phyloP scores from a whole-genome alignment of 2,888 invertebrate species.

The Torymus texanus region DNA sequence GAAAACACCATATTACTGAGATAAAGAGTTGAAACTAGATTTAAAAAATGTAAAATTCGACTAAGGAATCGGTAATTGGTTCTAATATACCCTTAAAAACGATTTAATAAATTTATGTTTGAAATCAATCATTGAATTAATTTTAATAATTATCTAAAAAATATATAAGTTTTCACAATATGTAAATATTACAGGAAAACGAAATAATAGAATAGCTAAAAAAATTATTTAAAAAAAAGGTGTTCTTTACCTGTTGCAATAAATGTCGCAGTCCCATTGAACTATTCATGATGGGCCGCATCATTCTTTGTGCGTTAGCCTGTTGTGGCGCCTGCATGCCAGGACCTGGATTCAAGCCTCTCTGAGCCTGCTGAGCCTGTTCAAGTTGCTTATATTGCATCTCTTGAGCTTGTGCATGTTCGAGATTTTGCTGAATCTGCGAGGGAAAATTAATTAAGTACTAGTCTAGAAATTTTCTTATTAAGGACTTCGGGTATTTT shows the following conservation, averaged over 20 bases:
- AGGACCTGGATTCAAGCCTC: conserved; percentile 68
- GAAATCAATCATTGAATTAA: no score
- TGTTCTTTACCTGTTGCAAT: conserved; percentile 82
- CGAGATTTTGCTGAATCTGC: conserved; percentile 80
- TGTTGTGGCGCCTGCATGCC: conserved; percentile 73
- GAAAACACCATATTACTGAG: no score
- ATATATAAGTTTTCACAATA: no score
- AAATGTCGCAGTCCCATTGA: conserved; percentile 89
- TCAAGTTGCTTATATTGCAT: conserved; percentile 87
- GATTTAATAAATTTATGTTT: no score
- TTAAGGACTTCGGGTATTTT: conserved; percentile 6
- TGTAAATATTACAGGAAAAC: conserved; percentile 18
- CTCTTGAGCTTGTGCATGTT: conserved; percentile 87
- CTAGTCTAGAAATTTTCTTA: not conserved
- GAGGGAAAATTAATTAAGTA: conserved; percentile 9
- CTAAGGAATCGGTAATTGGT: no score
- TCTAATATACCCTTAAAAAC: no score
- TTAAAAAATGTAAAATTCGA: no score
- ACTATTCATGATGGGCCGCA: conserved; percentile 85
- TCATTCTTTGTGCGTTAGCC: conserved; percentile 80
- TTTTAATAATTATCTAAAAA: no score
- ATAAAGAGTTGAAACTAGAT: no score
- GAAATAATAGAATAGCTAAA: conserved; percentile 7
- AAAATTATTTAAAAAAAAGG: conserved; percentile 4
- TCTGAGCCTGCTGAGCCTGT: conserved; percentile 73